Evolutionary conservation across 2,888 invertebrate genomes (phyloP).

Genomic region (Heliothis peltigera): DNA sequence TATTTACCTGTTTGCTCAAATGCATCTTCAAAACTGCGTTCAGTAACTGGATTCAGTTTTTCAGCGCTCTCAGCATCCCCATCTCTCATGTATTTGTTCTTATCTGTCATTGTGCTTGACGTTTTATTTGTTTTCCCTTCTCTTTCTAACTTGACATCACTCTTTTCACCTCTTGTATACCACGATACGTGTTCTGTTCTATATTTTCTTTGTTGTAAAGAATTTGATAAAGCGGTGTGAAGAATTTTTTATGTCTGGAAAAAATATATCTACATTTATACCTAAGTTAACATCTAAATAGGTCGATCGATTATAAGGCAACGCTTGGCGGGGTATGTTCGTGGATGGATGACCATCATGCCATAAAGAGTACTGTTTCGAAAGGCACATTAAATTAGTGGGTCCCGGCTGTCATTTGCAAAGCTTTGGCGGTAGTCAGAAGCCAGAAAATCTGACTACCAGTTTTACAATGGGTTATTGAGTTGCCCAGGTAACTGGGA

Average conservation of each 20-base stretch:
- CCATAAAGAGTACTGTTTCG: too few relatives aligned
- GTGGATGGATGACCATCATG: too few relatives aligned
- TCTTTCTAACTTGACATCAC: constrained; percentile 36
- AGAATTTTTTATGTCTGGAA: constrained; percentile 12
- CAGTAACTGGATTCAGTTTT: constrained; percentile 62
- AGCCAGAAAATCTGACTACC: too few relatives aligned
- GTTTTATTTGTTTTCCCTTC: constrained; percentile 7
- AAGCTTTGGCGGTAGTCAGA: too few relatives aligned
- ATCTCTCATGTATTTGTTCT: constrained; percentile 60
- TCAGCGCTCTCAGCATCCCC: constrained; percentile 68
- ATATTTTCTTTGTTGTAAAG: background rate
- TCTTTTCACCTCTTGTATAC: background rate
- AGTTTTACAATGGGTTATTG: too few relatives aligned
- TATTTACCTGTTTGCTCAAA: constrained; percentile 82
- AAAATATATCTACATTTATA: background rate
- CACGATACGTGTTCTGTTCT: background rate
- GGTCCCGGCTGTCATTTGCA: too few relatives aligned
- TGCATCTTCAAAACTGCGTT: constrained; percentile 83
- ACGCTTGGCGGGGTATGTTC: too few relatives aligned
- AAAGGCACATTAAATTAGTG: too few relatives aligned
- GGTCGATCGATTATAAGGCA: too few relatives aligned
- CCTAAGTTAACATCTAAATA: background rate
- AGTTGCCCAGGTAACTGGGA: too few relatives aligned
- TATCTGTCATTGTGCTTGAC: constrained; percentile 60
- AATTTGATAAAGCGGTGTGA: background rate